Percentiles rank a stretch among this genome's conserved stretches.
These are phyloP conservation scores for Excalfactoria chinensis DNA, from an alignment of 2,113 vertebrate genomes.

Conservation along the genomic window DNA sequence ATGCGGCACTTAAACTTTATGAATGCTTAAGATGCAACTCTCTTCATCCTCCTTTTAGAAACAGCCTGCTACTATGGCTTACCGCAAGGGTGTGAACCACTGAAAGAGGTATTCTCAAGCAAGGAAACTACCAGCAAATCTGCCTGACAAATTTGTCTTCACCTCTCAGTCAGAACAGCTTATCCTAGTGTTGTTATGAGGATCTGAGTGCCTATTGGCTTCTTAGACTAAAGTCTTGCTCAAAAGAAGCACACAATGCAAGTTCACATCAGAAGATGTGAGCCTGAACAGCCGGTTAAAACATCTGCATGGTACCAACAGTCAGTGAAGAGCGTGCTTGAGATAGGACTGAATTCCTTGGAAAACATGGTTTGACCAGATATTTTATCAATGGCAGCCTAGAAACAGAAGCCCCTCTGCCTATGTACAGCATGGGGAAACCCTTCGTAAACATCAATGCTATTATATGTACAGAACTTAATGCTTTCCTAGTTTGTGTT, in stretches of 20 bases:
- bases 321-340: background rate
- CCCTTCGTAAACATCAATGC: background rate
- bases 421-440: background rate
- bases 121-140: background rate
- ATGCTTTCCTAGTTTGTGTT: slow-evolving; percentile 54
- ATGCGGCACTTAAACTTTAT: background rate
- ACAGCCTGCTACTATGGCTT: background rate
- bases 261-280: background rate
- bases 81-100: background rate
- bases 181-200: background rate
- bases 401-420: background rate
- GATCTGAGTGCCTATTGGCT: background rate
- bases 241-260: background rate
- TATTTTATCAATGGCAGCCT: background rate
- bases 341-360: background rate
- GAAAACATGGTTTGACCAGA: background rate
- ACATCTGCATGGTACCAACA: background rate
- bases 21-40: background rate
- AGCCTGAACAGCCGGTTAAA: background rate
- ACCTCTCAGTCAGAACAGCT: background rate
- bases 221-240: background rate
- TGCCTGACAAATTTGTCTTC: background rate
- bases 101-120: background rate
- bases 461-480: slow-evolving; percentile 28
- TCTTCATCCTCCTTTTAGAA: background rate